Conservation (phyloP, 2,113 vertebrate species). For the Zapornia atra region DNA sequence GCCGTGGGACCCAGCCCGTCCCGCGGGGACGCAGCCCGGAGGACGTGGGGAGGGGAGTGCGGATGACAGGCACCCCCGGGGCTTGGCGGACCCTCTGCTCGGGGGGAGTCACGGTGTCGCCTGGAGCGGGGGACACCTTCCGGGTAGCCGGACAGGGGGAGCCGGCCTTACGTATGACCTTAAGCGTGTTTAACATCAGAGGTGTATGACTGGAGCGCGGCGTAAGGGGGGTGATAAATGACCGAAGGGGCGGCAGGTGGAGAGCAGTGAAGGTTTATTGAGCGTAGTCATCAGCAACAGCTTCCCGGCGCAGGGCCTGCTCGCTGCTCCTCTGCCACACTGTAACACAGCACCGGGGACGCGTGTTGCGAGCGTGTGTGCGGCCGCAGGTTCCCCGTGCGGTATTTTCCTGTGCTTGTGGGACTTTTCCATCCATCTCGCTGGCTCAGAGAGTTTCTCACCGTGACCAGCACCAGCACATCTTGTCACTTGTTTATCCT, state of each 20-base stretch:
- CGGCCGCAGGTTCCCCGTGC: accelerated
- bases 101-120: neutral
- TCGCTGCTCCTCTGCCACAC: accelerated
- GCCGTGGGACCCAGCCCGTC: neutral
- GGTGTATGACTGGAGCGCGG: neutral
- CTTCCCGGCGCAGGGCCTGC: accelerated
- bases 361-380: accelerated
- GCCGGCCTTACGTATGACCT: neutral
- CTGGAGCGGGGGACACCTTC: neutral
- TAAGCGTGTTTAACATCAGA: neutral
- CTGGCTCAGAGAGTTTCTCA: neutral
- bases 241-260: neutral
- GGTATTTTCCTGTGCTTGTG: accelerated
- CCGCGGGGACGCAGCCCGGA: neutral
- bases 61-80: neutral
- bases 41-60: too few species aligned
- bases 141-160: neutral
- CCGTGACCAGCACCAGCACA: accelerated
- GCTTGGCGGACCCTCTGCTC: neutral
- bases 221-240: accelerated
- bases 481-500: neutral
- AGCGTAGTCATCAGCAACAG: neutral
- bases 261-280: accelerated
- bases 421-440: neutral
- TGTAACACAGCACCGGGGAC: accelerated